Percentiles rank a stretch among this genome's conserved stretches.
Conservation (phyloP, 2,113 vertebrate species). For the Callithrix jacchus region DNA sequence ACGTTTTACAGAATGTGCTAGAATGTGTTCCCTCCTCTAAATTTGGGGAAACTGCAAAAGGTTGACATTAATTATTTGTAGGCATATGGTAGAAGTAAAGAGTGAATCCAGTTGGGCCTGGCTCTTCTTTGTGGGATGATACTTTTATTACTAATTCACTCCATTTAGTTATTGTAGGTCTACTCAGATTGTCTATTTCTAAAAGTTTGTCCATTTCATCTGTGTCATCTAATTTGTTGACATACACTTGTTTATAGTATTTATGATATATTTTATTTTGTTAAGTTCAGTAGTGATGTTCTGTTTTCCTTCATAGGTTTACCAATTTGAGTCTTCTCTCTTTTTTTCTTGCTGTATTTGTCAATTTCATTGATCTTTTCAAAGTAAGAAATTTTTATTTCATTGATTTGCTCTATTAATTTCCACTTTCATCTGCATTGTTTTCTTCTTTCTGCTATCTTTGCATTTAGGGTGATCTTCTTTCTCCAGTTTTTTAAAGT, state of each 20-base stretch:
- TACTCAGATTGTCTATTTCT: conserved; percentile 16
- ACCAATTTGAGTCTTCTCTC: not conserved
- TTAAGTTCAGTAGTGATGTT: not conserved
- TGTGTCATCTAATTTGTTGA: not conserved
- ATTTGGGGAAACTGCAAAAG: not conserved
- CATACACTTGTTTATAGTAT: not conserved
- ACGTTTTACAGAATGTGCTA: not conserved
- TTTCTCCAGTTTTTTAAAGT: not conserved
- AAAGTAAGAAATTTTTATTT: conserved; percentile 18
- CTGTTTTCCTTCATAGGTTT: not conserved
- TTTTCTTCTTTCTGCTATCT: conserved; percentile 8
- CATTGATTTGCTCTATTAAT: not conserved
- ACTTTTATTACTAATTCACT: not conserved
- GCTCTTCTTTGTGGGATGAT: not conserved
- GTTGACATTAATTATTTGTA: not conserved
- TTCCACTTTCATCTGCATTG: not conserved
- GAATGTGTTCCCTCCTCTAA: not conserved
- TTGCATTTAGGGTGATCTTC: not conserved
- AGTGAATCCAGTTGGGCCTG: not conserved
- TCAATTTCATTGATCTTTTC: conserved; percentile 26
- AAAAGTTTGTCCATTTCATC: not conserved
- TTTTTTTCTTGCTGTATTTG: not conserved
- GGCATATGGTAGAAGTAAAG: not conserved
- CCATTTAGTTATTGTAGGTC: not conserved
- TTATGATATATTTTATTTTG: not conserved